Conservation (phyloP, 2,888 invertebrate species). For the Agrochola litura region DNA sequence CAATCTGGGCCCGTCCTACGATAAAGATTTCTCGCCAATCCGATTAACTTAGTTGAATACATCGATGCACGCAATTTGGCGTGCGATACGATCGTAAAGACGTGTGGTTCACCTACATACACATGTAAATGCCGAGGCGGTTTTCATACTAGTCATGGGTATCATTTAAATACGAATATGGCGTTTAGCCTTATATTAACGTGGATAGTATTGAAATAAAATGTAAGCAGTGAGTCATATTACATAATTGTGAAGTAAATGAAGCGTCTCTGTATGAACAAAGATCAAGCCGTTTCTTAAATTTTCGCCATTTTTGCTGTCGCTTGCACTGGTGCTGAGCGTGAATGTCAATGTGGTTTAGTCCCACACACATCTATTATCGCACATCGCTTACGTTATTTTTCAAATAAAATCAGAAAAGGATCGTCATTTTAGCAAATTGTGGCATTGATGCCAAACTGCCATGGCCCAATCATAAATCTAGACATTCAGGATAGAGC, state of each 20-base stretch:
- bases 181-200: conserved; percentile 27
- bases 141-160: conserved; percentile 19
- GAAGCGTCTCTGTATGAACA: no score
- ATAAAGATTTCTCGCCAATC: conserved; percentile 42
- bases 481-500: no score
- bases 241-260: not conserved
- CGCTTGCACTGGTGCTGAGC: no score
- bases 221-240: conserved; percentile 9
- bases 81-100: conserved; percentile 41
- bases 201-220: conserved; percentile 32
- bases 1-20: conserved; percentile 20
- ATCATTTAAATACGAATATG: conserved; percentile 52
- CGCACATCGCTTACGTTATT: not conserved
- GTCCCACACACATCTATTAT: not conserved
- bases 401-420: not conserved
- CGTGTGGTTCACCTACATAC: conserved; percentile 37
- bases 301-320: not conserved
- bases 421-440: not conserved
- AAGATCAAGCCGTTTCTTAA: not conserved
- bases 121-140: conserved; percentile 26
- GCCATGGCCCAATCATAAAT: not conserved
- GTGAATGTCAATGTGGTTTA: not conserved
- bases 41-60: conserved; percentile 22
- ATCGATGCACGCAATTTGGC: conserved; percentile 45
- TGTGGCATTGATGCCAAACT: not conserved